Percentiles rank a stretch among this genome's conserved stretches.
phyloP scores from a whole-genome alignment of 2,113 vertebrate genomes.

The Spheniscus mendiculus region DNA sequence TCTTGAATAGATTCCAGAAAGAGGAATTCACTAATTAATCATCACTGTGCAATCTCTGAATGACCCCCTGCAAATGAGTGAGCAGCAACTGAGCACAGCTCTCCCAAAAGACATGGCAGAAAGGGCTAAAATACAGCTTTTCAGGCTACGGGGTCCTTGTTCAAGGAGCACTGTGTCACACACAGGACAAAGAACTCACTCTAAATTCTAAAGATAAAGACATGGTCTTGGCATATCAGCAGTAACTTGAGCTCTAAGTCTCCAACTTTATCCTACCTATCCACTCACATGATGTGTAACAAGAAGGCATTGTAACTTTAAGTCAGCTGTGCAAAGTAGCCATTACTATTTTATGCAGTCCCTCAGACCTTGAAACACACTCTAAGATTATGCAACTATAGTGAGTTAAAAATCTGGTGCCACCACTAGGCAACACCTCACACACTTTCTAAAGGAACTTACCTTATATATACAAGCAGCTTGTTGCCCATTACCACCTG shows the following conservation, averaged over 20 bases:
- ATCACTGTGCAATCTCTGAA: background rate
- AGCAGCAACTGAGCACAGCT: background rate
- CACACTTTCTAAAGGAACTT: background rate
- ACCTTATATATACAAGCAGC: constrained; percentile 97
- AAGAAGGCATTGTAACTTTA: background rate
- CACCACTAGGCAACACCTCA: background rate
- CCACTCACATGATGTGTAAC: background rate
- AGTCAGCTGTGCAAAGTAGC: background rate
- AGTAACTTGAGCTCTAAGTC: background rate
- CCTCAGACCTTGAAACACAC: background rate
- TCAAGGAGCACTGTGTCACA: background rate
- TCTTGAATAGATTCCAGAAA: background rate
- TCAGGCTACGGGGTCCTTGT: background rate
- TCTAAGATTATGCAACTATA: fast-evolving
- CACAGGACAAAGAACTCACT: background rate
- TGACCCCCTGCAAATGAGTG: background rate
- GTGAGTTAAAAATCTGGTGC: background rate
- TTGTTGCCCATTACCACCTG: constrained; percentile 98
- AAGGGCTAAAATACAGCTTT: background rate
- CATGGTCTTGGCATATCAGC: background rate
- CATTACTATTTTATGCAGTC: background rate
- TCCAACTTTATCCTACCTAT: background rate
- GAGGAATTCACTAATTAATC: background rate
- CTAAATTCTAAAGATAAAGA: background rate
- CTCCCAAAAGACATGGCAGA: background rate